A percentile compares a stretch with the other conserved stretches of the same genome.
These are phyloP conservation scores for Neogobius melanostomus DNA, from an alignment of 2,113 vertebrate species.

Conservation along the genomic window DNA sequence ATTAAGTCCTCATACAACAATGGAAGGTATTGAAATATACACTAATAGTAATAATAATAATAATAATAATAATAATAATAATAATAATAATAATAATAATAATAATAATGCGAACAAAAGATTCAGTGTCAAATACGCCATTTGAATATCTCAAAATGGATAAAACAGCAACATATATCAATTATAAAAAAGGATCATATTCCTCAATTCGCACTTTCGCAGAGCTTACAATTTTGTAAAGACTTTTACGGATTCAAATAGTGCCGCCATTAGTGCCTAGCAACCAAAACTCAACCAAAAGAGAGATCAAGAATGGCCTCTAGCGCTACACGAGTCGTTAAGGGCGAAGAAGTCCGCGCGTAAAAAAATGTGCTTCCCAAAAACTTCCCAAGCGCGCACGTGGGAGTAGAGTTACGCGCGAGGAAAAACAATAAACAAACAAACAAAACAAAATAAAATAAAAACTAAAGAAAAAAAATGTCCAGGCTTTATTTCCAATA, in stretches of 20 bases:
- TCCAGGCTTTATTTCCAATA: too few species aligned
- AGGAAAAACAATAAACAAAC: background rate
- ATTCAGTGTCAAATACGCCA: too few species aligned
- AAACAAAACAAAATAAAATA: background rate
- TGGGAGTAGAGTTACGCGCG: too few species aligned
- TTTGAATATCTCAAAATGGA: too few species aligned
- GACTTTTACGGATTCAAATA: background rate
- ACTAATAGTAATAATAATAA: too few species aligned
- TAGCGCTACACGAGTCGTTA: background rate
- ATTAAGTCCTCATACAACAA: too few species aligned
- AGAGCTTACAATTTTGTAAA: background rate
- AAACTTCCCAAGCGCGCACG: background rate
- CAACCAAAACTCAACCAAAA: background rate
- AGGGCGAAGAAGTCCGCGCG: background rate
- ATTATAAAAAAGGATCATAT: too few species aligned
- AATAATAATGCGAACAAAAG: too few species aligned
- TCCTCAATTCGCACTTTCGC: background rate
- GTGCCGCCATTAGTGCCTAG: background rate
- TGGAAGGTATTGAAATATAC: too few species aligned
- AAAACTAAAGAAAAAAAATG: background rate
- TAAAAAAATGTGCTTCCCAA: background rate
- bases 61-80: too few species aligned
- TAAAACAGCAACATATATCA: too few species aligned
- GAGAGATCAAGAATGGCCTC: background rate
- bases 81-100: too few species aligned